These are phyloP conservation scores for Prolemur simus DNA, from an alignment of 2,113 vertebrate species.

Conservation along the genomic window DNA sequence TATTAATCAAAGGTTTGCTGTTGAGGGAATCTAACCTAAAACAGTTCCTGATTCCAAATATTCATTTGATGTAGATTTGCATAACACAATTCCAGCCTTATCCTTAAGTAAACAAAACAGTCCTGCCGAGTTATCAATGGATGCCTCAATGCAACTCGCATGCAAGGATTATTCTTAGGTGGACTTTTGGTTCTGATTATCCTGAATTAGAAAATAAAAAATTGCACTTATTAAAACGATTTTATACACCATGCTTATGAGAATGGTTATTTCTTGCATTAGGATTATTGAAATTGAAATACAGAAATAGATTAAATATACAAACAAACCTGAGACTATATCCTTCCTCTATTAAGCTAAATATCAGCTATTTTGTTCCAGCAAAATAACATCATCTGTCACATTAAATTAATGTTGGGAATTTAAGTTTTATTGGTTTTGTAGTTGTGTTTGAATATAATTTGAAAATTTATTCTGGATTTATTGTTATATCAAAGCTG, in stretches of 20 bases:
- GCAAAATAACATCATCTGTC: slow-evolving; percentile 64
- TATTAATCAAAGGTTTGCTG: not conserved
- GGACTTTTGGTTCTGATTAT: not conserved
- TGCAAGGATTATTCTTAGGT: not conserved
- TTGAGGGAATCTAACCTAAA: not conserved
- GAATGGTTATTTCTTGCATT: not conserved
- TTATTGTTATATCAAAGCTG: slow-evolving; percentile 61
- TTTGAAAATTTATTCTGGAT: slow-evolving; percentile 62
- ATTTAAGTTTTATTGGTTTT: slow-evolving; percentile 74
- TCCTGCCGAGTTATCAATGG: not conserved
- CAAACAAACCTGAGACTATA: slow-evolving; percentile 45
- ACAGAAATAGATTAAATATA: slow-evolving; percentile 59
- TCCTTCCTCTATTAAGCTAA: slow-evolving; percentile 58
- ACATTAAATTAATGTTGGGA: slow-evolving; percentile 65
- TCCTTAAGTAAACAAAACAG: not conserved
- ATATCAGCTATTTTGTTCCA: slow-evolving; percentile 59
- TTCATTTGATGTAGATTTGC: not conserved
- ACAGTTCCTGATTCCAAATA: not conserved
- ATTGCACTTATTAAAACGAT: not conserved
- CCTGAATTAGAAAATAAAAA: slow-evolving; percentile 48
- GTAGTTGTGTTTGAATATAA: slow-evolving; percentile 64
- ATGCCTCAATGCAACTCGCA: not conserved
- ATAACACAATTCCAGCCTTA: not conserved
- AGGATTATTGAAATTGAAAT: slow-evolving; percentile 53
- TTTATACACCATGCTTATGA: not conserved